Percentiles rank a stretch among this genome's conserved stretches.
These are phyloP conservation scores for Peromyscus eremicus DNA, from an alignment of 2,797 vertebrate genomes.

Conservation along the genomic window DNA sequence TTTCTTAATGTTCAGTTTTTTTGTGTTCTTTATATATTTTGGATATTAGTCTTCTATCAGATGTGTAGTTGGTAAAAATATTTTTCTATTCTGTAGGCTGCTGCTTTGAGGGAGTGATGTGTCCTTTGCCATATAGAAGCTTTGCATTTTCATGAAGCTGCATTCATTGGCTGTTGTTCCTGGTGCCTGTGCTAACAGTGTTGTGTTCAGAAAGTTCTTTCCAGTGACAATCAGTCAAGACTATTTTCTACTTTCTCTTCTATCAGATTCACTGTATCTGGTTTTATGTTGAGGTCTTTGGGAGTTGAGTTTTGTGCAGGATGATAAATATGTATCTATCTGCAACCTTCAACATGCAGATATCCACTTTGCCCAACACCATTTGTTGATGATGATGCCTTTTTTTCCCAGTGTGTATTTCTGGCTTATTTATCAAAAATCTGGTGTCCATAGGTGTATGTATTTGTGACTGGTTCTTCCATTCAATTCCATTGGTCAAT, in stretches of 20 bases:
- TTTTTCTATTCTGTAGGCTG: neutral
- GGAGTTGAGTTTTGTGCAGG: neutral
- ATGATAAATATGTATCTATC: neutral
- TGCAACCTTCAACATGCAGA: neutral
- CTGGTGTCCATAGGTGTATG: neutral
- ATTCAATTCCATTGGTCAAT: neutral
- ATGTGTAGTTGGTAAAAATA: neutral
- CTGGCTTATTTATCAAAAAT: neutral
- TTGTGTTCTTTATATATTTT: neutral
- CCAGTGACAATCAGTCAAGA: neutral
- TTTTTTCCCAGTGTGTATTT: neutral
- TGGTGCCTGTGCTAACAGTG: neutral
- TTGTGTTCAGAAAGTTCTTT: neutral
- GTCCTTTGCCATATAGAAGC: neutral
- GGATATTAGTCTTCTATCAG: too few species aligned
- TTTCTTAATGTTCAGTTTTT: neutral
- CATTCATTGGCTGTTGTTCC: neutral
- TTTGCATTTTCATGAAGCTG: neutral
- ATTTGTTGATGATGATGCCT: neutral
- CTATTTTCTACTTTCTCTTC: neutral
- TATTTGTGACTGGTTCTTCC: neutral
- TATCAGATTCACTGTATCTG: neutral
- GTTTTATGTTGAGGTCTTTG: neutral
- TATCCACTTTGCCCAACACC: neutral
- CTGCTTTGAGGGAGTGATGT: neutral